Evolutionary conservation across 2,113 vertebrate genomes (phyloP).

Genomic region (Diadophis punctatus): DNA sequence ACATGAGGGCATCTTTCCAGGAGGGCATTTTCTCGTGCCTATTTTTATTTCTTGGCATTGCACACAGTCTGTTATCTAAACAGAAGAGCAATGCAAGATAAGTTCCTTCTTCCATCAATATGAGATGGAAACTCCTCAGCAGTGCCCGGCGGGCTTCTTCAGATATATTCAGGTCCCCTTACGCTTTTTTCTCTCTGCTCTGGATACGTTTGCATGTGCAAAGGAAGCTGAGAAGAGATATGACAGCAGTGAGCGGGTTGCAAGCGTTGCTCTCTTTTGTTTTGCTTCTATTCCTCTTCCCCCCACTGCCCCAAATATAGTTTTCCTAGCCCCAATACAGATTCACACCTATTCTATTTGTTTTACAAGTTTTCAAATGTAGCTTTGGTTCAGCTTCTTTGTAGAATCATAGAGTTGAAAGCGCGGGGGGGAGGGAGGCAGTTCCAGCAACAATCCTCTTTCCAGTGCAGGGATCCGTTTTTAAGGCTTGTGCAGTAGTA

Average conservation of each 20-base stretch:
- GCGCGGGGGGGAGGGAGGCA: not conserved
- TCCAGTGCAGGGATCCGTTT: not conserved
- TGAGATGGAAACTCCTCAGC: not conserved
- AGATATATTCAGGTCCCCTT: not conserved
- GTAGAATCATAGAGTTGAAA: not conserved
- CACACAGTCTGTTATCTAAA: not conserved
- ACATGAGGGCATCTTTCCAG: not conserved
- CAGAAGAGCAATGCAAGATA: not conserved
- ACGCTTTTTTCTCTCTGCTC: not conserved
- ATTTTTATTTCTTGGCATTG: not conserved
- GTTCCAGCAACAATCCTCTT: not conserved
- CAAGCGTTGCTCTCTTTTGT: not conserved
- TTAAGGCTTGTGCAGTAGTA: not conserved
- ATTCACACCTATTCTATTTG: not conserved
- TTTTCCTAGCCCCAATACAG: too few species aligned
- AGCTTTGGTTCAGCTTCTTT: not conserved
- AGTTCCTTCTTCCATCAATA: not conserved
- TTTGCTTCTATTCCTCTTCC: too few species aligned
- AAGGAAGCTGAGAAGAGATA: not conserved
- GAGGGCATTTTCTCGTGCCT: not conserved
- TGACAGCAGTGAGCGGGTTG: not conserved
- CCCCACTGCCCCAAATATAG: not conserved
- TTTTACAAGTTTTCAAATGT: not conserved
- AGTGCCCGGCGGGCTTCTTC: not conserved
- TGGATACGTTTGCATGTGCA: not conserved